phyloP scores from a whole-genome alignment of 2,888 invertebrate species.

The Dorcus parallelipipedus region DNA sequence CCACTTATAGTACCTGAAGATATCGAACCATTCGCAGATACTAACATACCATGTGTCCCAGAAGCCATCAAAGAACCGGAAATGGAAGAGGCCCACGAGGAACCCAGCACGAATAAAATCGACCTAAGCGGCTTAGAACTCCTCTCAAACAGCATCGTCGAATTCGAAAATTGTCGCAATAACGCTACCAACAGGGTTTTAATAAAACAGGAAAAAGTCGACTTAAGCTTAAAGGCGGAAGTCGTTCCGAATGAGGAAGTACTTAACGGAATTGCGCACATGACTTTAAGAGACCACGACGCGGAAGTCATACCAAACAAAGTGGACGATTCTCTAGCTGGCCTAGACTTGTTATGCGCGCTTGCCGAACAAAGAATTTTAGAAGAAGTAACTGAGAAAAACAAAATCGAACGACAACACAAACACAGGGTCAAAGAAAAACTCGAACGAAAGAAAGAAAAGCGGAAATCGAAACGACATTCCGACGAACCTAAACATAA shows the following conservation, averaged over 20 bases:
- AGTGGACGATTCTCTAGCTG: conserved; percentile 54
- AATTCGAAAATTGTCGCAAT: conserved; percentile 58
- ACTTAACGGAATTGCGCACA: conserved; percentile 28
- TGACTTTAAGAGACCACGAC: conserved; percentile 41
- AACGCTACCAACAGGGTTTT: conserved; percentile 35
- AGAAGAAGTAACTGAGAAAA: conserved; percentile 63
- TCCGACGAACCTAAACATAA: conserved; percentile 46
- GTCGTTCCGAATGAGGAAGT: conserved; percentile 24
- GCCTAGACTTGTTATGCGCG: conserved; percentile 75
- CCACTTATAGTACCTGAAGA: conserved; percentile 22
- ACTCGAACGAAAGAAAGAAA: conserved; percentile 45
- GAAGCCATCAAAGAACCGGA: conserved; percentile 3
- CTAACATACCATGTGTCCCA: background rate
- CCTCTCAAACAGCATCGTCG: conserved; percentile 80
- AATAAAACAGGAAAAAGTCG: conserved; percentile 40
- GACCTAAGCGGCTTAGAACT: conserved; percentile 80
- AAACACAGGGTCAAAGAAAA: conserved; percentile 27
- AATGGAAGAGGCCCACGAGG: background rate
- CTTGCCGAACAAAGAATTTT: conserved; percentile 80
- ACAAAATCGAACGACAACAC: conserved; percentile 6
- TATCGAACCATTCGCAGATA: no score
- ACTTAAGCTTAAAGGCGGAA: conserved; percentile 24
- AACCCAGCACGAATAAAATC: conserved; percentile 43
- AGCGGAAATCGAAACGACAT: conserved; percentile 47
- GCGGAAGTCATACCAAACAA: conserved; percentile 50